Base-by-base conservation (phyloP, 2,113 vertebrate species). In the Oenanthe oenanthe region DNA sequence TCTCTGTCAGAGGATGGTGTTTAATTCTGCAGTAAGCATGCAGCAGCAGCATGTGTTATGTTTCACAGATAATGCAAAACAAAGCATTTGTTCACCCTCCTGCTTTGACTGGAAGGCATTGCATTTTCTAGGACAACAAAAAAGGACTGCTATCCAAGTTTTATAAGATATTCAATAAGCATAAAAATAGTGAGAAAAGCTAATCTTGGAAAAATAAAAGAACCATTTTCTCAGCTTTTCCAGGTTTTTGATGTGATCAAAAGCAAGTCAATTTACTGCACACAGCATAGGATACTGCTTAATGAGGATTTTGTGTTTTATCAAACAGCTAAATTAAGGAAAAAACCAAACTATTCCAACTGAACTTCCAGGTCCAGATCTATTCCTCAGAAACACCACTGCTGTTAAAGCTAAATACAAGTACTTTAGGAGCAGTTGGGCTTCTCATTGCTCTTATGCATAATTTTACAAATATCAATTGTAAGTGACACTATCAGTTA, bases 41-140 rank as follows among this genome's bases (percentile, higher is more conserved):
- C 73, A 94, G 87, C 66, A 86, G 38, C 25, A 85, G 45, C 60
- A 68, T 65, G 70, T 74, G 75, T 87, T 85, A 80, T 31, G 86
- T 96, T 97, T 95, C 95, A 92, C 67, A 84, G 92, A 95, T 87
- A 95, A 97, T 86, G 90, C 74, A 97, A 96, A 96, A 80, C 60
- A 95, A 97, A 94, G 91, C 65, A 88, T 76, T 91, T 93, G 57
- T 65, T 92, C 83, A 95, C n/a, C 82, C 67, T 94, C 58, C 54
- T 56, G 51, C 45, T 79, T 75, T 91, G 76, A 83, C 77, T 91
- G 32, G 57, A 94, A 96, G 90, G 86, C 36, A 83, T 13, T 61
- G 75, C 8, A 3, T 85, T 96, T 97, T 96, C 82, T 93, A 88
- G 40, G 89, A 73, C 22, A 77, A 93, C 36, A 86, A 47, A 73